Conservation (phyloP, 2,888 invertebrate species). For the Oligia fasciuncula region DNA sequence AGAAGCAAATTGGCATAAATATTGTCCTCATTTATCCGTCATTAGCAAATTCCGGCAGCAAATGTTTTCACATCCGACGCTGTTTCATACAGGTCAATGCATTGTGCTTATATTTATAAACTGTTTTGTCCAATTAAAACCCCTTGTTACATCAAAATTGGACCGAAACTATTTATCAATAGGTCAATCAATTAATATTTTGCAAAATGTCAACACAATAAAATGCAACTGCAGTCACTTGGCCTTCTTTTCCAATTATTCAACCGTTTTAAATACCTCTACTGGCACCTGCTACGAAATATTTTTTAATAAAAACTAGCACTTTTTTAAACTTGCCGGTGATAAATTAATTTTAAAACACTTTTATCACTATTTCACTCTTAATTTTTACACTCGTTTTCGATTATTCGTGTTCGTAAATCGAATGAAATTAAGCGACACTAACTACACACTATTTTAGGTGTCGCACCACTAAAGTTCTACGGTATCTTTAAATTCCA, state of each 20-base stretch:
- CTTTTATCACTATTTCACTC: conserved; percentile 57
- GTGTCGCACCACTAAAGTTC: conserved; percentile 59
- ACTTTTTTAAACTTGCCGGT: conserved; percentile 25
- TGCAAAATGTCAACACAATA: conserved; percentile 51
- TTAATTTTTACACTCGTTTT: conserved; percentile 67
- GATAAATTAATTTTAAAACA: conserved; percentile 30
- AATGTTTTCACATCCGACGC: conserved; percentile 77
- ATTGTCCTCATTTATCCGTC: conserved; percentile 72
- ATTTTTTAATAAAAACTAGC: conserved; percentile 4
- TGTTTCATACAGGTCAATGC: conserved; percentile 79
- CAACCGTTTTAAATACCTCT: conserved; percentile 40
- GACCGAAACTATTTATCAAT: conserved; percentile 52
- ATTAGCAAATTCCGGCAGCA: conserved; percentile 80
- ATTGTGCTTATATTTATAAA: conserved; percentile 77
- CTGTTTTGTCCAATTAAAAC: conserved; percentile 58
- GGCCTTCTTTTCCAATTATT: conserved; percentile 51
- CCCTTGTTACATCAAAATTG: conserved; percentile 34
- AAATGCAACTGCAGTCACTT: conserved; percentile 57
- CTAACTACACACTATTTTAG: conserved; percentile 40
- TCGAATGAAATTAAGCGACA: conserved; percentile 44
- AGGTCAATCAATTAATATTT: conserved; percentile 48
- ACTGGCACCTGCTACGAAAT: conserved; percentile 44
- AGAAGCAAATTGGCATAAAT: conserved; percentile 64
- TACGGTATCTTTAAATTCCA: conserved; percentile 47
- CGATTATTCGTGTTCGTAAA: conserved; percentile 61